Evolutionary conservation across 2,888 invertebrate species (phyloP).

Genomic region (Tipula unca): DNA sequence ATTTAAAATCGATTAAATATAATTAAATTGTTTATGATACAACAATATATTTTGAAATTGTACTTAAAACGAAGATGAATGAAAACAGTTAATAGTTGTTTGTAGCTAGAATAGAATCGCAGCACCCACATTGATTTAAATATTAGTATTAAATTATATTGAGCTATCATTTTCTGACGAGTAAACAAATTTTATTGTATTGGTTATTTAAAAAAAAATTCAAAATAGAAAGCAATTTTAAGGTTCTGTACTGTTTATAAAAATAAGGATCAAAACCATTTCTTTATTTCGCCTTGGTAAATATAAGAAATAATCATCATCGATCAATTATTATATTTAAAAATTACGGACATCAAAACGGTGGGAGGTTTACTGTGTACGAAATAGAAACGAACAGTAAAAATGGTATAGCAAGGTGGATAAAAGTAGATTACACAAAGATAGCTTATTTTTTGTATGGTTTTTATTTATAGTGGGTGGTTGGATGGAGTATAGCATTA

Average conservation of each 20-base stretch:
- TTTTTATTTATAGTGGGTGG: background rate
- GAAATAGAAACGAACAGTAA: background rate
- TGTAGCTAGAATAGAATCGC: background rate
- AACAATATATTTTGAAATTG: background rate
- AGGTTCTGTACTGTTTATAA: background rate
- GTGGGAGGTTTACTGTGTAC: background rate
- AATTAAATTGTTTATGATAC: background rate
- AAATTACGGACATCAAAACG: background rate
- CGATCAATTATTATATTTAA: background rate
- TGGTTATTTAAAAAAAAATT: background rate
- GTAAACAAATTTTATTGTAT: background rate
- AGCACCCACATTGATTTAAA: background rate
- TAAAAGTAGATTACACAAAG: background rate
- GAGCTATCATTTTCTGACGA: background rate
- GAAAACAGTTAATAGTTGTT: background rate
- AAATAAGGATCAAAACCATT: background rate
- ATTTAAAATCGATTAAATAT: background rate
- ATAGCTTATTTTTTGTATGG: background rate
- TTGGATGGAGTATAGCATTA: background rate
- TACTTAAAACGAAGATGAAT: background rate
- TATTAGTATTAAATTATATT: background rate
- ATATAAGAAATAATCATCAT: background rate
- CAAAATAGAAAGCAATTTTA: background rate
- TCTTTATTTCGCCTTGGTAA: background rate
- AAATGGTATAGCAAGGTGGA: background rate